A percentile compares a stretch with the other conserved stretches of the same genome.
Evolutionary conservation across 2,113 vertebrate species (phyloP).

Genomic region (Pantherophis guttatus): DNA sequence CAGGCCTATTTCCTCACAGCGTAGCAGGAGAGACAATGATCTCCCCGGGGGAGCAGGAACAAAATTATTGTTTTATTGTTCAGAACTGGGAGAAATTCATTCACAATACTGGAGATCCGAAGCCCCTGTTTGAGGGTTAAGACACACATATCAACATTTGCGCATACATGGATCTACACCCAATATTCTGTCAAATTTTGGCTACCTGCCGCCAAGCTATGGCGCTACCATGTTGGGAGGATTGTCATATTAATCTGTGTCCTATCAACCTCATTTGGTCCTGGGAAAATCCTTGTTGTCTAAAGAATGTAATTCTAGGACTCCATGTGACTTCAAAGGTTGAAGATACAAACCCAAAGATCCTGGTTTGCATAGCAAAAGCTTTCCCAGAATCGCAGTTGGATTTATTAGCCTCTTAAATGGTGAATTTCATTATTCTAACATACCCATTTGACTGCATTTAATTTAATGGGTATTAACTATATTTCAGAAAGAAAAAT

Average conservation of each 20-base stretch:
- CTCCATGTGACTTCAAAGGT: conserved; percentile 10
- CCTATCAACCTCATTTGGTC: neutral
- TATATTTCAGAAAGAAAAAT: neutral
- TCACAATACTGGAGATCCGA: neutral
- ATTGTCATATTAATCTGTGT: neutral
- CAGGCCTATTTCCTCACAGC: neutral
- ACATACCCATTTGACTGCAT: neutral
- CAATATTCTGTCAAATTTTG: neutral
- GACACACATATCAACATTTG: neutral
- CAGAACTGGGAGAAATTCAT: neutral
- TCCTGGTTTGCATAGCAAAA: conserved; percentile 31
- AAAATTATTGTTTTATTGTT: neutral
- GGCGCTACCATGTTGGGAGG: neutral
- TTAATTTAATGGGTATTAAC: conserved; percentile 16
- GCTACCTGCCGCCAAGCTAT: neutral
- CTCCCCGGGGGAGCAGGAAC: neutral
- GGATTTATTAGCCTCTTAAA: conserved; percentile 27
- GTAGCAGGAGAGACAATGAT: neutral
- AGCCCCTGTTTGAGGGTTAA: neutral
- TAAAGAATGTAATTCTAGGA: neutral
- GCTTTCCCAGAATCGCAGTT: neutral
- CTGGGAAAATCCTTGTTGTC: neutral
- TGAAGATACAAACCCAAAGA: conserved; percentile 3
- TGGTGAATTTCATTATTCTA: conserved; percentile 34
- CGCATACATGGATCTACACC: neutral